Percentiles rank a stretch among this genome's conserved stretches.
Conservation (phyloP, 2,113 vertebrate species). For the Amia ocellicauda region DNA sequence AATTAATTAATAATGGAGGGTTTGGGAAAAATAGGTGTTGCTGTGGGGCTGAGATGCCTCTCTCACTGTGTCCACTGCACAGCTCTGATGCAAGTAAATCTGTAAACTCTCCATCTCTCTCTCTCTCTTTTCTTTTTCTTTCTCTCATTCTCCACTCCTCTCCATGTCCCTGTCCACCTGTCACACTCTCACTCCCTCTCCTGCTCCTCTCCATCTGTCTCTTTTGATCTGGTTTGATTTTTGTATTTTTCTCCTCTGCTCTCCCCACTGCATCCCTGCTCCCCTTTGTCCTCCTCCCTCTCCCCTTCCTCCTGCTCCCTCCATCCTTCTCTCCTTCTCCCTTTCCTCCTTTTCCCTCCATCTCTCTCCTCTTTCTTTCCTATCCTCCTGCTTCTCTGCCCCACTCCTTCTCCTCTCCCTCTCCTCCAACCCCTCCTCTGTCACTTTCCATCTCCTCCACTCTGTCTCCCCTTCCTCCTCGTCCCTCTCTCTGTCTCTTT, state of each 20-base stretch:
- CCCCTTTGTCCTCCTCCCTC: conserved; percentile 15
- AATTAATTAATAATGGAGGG: too few species aligned
- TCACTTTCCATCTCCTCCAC: not conserved
- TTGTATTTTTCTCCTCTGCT: conserved; percentile 14
- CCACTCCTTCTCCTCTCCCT: not conserved
- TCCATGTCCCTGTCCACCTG: not conserved
- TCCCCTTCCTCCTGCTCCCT: conserved; percentile 18
- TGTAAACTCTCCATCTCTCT: too few species aligned
- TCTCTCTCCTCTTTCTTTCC: conserved; percentile 16
- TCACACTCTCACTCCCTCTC: not conserved
- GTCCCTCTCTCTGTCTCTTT: conserved; percentile 12
- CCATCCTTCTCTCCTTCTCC: conserved; percentile 13
- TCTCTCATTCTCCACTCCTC: not conserved
- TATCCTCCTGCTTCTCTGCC: not conserved
- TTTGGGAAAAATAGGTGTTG: too few species aligned
- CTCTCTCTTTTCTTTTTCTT: conserved; percentile 20
- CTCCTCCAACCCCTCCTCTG: not conserved
- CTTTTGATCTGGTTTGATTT: too few species aligned
- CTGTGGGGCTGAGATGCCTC: too few species aligned
- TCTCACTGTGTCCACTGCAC: too few species aligned
- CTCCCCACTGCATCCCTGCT: not conserved
- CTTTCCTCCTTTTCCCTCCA: not conserved
- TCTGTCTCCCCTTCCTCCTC: conserved; percentile 3
- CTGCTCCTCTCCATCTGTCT: not conserved
- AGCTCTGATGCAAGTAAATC: too few species aligned